These are phyloP conservation scores for Protomyctophum bolini DNA, from an alignment of 2,113 vertebrate genomes.

Conservation along the genomic window DNA sequence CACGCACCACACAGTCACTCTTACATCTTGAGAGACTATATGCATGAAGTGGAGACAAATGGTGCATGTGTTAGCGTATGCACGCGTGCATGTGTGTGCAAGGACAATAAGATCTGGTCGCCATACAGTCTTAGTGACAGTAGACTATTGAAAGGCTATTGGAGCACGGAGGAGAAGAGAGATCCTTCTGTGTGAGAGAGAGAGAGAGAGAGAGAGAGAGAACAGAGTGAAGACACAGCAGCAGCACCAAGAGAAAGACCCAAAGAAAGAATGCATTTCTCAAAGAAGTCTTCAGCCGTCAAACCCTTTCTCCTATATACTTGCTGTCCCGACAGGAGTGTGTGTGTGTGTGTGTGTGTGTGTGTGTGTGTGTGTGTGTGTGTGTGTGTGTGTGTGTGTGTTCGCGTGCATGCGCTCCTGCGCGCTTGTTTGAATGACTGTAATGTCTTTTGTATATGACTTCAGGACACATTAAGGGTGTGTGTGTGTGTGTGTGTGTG, in stretches of 20 bases:
- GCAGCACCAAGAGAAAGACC: conserved; percentile 13
- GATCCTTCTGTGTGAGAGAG: conserved; percentile 56
- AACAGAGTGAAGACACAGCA: conserved; percentile 16
- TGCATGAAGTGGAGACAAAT: conserved; percentile 17
- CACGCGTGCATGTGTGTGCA: conserved; percentile 30
- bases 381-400: not conserved
- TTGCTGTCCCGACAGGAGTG: conserved; percentile 23
- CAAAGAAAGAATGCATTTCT: conserved; percentile 8
- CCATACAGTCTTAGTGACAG: conserved; percentile 77
- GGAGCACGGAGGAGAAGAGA: conserved; percentile 56
- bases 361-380: conserved; percentile 1
- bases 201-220: conserved; percentile 27
- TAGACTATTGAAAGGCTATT: conserved; percentile 74
- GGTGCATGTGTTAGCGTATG: conserved; percentile 44
- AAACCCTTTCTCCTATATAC: conserved; percentile 34
- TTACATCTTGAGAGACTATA: conserved; percentile 42
- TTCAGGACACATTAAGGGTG: conserved; percentile 23
- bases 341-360: conserved; percentile 11
- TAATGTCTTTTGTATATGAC: not conserved
- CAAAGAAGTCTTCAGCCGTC: conserved; percentile 48
- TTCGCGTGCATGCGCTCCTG: not conserved
- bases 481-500: conserved; percentile 34
- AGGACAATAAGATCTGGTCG: conserved; percentile 79
- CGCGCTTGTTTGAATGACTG: not conserved
- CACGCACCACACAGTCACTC: conserved; percentile 15